Conservation (phyloP, 2,888 invertebrate species). For the Zhuqinia jingwanae region DNA sequence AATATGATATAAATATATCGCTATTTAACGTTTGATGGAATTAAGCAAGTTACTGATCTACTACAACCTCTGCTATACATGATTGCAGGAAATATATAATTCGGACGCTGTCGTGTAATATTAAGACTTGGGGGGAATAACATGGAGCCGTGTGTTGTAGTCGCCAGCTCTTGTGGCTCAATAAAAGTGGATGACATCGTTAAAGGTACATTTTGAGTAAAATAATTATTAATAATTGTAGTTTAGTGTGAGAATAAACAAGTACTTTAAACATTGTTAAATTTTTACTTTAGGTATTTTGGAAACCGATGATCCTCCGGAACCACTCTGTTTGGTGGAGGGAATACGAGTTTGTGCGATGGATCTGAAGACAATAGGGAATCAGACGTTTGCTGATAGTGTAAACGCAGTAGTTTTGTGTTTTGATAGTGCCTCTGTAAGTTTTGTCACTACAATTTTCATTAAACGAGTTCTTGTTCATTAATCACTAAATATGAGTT, state of each 20-base stretch:
- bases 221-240: too few species aligned
- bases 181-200: conserved; percentile 78
- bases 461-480: neutral
- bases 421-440: conserved; percentile 84
- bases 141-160: conserved; percentile 74
- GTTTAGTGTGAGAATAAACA: neutral
- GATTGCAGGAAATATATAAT: too few species aligned
- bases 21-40: too few species aligned
- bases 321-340: conserved; percentile 80
- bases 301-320: conserved; percentile 76
- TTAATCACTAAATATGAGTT: neutral
- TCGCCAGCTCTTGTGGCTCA: conserved; percentile 68
- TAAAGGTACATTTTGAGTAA: too few species aligned
- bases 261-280: too few species aligned
- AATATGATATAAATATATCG: too few species aligned
- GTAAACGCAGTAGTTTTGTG: conserved; percentile 86
- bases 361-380: conserved; percentile 87
- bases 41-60: too few species aligned
- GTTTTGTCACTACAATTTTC: conserved; percentile 65
- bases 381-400: conserved; percentile 82
- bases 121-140: too few species aligned
- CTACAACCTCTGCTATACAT: too few species aligned
- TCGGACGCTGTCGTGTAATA: too few species aligned
- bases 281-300: conserved; percentile 64
- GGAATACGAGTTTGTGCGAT: conserved; percentile 81